Base-by-base conservation (phyloP, 2,113 vertebrate species). In the Sarotherodon lohbergeri region DNA sequence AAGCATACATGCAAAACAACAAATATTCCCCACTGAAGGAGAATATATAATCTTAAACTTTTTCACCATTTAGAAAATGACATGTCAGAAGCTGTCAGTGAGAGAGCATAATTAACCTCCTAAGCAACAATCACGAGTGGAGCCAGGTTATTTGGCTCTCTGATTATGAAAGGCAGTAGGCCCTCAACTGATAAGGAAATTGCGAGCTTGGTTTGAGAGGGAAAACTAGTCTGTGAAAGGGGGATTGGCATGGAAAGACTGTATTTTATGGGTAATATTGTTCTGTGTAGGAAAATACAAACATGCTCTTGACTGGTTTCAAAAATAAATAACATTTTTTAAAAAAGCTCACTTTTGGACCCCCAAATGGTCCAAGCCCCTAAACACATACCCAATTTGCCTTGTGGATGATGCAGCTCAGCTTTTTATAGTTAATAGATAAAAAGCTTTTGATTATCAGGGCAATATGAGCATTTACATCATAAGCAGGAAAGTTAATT, bases 41-140 rank as follows among this genome's bases (percentile, higher is more conserved):
- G 1, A 78, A 79, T 52, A 22, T 32, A 12, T 79, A 52, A 52
- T 78, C 73, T 29, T 17, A 76, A 27, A 76, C 68, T 76, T 79
- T 79, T 79, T 79, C 27, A 50, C 29, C 48, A 52, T 79, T 79
- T 79, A n/a, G 29, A 52, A 79, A 48, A 52, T 52, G 73, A 79
- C 48, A 79, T n/a, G 17, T 34, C 16, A 79, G 46, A 79, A 32
- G 48, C 14, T 52, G 41, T 48, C 29, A 52, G 27, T 5, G 29
- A 79, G 46, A 52, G 3, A 79, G 46, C 17, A 13, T 34, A 79
- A 32, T 79, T 52, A 32, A 79, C 48, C 73, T 50, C 73, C 7
- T 0, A 34, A n/a, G 0, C 73, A 50, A 50, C 29, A 32, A 54
- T 34, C 48, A 34, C 17, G 4, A 14, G 73, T 34, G 29, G 73